Evolutionary conservation across 1,140 invertebrate genomes (phyloP).

Genomic region (Tetramorium parvispinum): DNA sequence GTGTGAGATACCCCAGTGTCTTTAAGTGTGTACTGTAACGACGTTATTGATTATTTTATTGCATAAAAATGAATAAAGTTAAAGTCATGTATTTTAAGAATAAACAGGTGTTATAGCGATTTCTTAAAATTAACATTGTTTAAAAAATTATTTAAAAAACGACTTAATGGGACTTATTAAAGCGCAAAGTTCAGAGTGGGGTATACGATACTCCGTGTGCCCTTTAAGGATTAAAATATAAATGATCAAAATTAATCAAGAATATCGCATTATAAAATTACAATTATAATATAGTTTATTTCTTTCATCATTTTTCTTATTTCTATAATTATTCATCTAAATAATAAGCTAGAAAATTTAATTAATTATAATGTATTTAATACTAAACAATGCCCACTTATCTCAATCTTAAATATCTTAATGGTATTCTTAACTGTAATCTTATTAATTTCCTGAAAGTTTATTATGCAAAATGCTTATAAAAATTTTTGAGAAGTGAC

Average conservation of each 20-base stretch:
- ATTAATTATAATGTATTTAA: neutral
- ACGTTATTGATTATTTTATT: too few species aligned
- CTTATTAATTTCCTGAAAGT: neutral
- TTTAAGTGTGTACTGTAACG: too few species aligned
- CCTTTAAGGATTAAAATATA: too few species aligned
- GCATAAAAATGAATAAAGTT: too few species aligned
- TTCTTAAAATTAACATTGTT: too few species aligned
- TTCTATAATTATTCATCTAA: neutral
- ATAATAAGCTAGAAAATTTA: neutral
- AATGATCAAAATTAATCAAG: neutral
- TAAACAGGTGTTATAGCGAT: too few species aligned
- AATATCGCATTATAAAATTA: neutral
- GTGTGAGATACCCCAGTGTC: too few species aligned
- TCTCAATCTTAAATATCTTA: neutral
- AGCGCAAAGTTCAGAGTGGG: too few species aligned
- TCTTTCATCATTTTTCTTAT: neutral
- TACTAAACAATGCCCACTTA: neutral
- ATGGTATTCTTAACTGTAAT: neutral
- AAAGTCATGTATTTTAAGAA: too few species aligned
- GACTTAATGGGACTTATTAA: too few species aligned
- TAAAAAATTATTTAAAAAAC: too few species aligned
- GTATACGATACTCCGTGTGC: too few species aligned
- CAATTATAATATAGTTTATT: neutral
- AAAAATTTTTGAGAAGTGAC: neutral
- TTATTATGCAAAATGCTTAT: neutral